A percentile compares a stretch with the other conserved stretches of the same genome.
Evolutionary conservation across 2,888 invertebrate genomes (phyloP).

Genomic region (Brachylomia viminalis): DNA sequence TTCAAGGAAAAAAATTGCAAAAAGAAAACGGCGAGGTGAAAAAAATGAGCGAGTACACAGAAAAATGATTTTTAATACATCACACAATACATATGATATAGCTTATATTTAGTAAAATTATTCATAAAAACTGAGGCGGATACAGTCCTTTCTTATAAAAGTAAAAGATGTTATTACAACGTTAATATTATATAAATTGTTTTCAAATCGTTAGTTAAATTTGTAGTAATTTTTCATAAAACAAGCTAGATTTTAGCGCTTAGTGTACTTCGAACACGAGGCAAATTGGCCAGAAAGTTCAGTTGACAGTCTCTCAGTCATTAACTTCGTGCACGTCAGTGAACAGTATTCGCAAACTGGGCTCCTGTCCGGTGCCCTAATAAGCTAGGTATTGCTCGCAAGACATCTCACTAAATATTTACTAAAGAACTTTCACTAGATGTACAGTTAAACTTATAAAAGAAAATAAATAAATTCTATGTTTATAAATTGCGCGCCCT

Average conservation of each 20-base stretch:
- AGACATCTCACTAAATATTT: background rate
- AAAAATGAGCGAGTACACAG: conserved; percentile 11
- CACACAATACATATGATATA: background rate
- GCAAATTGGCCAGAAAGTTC: background rate
- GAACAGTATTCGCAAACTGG: background rate
- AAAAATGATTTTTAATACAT: conserved; percentile 21
- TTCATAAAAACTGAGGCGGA: background rate
- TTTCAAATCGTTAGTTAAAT: background rate
- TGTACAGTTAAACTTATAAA: background rate
- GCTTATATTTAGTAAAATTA: background rate
- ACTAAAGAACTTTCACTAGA: background rate
- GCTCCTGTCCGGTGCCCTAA: background rate
- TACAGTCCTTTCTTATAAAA: background rate
- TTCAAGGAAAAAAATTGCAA: background rate
- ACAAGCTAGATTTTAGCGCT: conserved; percentile 3
- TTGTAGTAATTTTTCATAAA: background rate
- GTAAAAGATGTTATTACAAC: conserved; percentile 17
- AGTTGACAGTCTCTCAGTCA: background rate
- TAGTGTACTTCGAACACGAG: background rate
- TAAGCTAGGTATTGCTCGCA: conserved; percentile 3
- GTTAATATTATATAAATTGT: background rate
- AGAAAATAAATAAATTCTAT: background rate
- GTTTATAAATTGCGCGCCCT: background rate
- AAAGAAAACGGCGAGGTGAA: conserved; percentile 12
- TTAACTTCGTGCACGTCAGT: background rate